Conservation (phyloP, 2,113 vertebrate species). For the Ceyx cyanopectus region DNA sequence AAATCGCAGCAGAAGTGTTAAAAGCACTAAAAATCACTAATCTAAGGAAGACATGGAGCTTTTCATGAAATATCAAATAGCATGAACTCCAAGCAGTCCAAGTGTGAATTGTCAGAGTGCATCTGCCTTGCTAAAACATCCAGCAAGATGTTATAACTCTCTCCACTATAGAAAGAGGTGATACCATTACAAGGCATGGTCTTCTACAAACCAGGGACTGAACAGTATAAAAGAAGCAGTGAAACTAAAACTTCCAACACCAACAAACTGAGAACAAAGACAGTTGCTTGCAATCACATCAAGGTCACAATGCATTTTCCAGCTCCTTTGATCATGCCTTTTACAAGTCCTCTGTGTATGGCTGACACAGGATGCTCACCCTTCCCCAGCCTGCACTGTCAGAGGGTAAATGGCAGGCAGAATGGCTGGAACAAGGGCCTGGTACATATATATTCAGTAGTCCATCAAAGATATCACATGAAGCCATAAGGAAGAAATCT, state of each 20-base stretch:
- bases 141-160: not conserved
- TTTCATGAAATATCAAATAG: not conserved
- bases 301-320: not conserved
- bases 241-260: not conserved
- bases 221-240: not conserved
- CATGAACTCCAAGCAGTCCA: not conserved
- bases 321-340: not conserved
- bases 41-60: not conserved
- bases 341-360: not conserved
- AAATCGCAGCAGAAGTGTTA: not conserved
- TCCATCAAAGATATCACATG: not conserved
- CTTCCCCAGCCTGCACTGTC: not conserved
- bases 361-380: too few species aligned
- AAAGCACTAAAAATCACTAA: not conserved
- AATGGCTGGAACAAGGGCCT: not conserved
- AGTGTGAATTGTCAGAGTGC: not conserved
- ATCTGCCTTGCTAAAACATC: not conserved
- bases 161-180: not conserved
- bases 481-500: not conserved
- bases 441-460: not conserved
- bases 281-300: not conserved
- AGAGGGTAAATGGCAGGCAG: fast-evolving
- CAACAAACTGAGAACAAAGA: not conserved
- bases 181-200: not conserved
- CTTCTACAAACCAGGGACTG: not conserved